Evolutionary conservation across 1,140 invertebrate genomes (phyloP).

Genomic region (Macrosteles quadrilineatus): DNA sequence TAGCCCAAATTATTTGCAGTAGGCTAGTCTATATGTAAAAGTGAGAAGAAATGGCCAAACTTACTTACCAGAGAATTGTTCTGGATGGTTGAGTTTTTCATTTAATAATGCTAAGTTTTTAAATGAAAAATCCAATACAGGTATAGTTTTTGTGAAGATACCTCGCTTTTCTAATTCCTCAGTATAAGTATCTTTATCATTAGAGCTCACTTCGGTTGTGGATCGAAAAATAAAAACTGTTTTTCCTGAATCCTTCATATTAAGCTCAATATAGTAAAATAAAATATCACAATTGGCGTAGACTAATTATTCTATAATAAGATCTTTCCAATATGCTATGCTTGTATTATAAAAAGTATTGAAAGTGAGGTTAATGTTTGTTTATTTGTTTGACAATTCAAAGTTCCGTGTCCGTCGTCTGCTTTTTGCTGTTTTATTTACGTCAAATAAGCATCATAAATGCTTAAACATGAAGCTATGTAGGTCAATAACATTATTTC

Average conservation of each 20-base stretch:
- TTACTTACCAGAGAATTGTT: not conserved
- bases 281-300: no score
- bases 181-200: not conserved
- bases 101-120: not conserved
- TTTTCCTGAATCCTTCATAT: not conserved
- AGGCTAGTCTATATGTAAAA: not conserved
- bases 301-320: no score
- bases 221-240: constrained; percentile 7
- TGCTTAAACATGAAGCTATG: no score
- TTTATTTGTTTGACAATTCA: no score
- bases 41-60: not conserved
- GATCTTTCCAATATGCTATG: no score
- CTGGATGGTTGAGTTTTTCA: not conserved
- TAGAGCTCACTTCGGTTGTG: not conserved
- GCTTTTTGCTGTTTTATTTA: no score
- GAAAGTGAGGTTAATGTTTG: no score
- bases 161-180: not conserved
- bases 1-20: not conserved
- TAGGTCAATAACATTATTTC: no score
- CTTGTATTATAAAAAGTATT: no score
- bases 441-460: no score
- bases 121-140: constrained; percentile 6
- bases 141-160: not conserved
- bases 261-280: no score
- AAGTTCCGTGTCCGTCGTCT: no score